Evolutionary conservation across 2,797 vertebrate species (phyloP).

Genomic region (Acanthis flammea): DNA sequence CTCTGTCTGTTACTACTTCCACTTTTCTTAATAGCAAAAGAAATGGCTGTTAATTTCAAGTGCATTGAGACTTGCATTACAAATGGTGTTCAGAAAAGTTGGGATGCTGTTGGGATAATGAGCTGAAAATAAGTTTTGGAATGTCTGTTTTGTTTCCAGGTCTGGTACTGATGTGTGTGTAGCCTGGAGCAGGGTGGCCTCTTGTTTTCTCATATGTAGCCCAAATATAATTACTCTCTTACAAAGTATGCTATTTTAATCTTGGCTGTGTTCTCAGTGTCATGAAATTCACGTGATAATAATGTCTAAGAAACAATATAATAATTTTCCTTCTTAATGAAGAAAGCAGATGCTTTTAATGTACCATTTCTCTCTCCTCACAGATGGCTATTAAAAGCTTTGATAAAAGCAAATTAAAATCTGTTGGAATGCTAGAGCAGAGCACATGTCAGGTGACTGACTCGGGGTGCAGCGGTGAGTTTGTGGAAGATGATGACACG

Average conservation of each 20-base stretch:
- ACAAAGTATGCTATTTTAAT: background rate
- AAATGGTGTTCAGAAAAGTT: background rate
- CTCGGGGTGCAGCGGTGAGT: background rate
- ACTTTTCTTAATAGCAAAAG: background rate
- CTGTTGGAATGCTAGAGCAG: background rate
- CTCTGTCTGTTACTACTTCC: background rate
- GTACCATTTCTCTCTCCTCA: background rate
- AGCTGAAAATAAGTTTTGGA: background rate
- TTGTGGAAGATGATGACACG: background rate
- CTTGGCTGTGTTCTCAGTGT: background rate
- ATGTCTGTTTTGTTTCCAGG: background rate
- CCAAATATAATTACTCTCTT: background rate
- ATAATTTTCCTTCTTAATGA: background rate
- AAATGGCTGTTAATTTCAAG: background rate
- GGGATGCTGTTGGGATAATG: background rate
- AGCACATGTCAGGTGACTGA: background rate
- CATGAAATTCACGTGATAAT: background rate
- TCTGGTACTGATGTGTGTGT: background rate
- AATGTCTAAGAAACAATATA: background rate
- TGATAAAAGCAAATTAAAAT: conserved; percentile 50
- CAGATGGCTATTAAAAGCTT: conserved; percentile 71
- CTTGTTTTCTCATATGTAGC: background rate
- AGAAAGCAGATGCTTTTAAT: background rate
- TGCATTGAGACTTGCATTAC: background rate
- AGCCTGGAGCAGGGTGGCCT: background rate